Evolutionary conservation across 2,113 vertebrate genomes (phyloP), one percentile per base, ranked within the genome.

Genomic region (Chroicocephalus ridibundus): DNA sequence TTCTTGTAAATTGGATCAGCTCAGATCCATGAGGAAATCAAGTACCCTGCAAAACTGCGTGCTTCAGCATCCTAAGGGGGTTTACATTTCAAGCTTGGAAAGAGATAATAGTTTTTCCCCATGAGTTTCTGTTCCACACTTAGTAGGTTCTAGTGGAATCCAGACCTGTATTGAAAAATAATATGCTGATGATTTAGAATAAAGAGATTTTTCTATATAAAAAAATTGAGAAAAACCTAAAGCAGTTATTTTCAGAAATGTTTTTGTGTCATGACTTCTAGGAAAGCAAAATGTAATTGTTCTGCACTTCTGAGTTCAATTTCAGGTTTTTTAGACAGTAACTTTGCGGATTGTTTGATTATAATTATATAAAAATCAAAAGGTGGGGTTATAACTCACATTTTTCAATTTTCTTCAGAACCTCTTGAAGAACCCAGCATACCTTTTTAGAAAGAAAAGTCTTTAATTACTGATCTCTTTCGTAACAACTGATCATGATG

Each of bases 261-360:
- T 24, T 83, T 80, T 54, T 68, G 20, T 49, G 42, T 78, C 29
- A 47, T 60, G 6, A 82, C 92, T 92, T 94, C 86, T 92, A 57
- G 70, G 75, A 90, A 90, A 26, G 26, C 40, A 54, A 61, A 47
- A 29, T 24, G 29, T 27, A 69, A 72, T 92, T 84, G 11, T 69
- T 77, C 31, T 40, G 9, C 36, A 44, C 0, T 80, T 91, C 13
- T 26, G 65, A 90, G 51, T 69, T 62, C 0, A 1, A 0, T 27
- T 90, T 27, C 36, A 72, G 38, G 46, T 74, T 95, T 95, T 93
- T 66, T 44, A 79, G 31, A 34, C 75, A 65, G 62, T 65, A 82
- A 20, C 51, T 70, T 62, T 82, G 51, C 6, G 15, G 70, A 44
- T 88, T 65, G 17, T 44, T 65, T 80, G 32, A 25, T 64, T 95